Conservation (phyloP, 1,140 invertebrate species). For the Tetraneura akinire region DNA sequence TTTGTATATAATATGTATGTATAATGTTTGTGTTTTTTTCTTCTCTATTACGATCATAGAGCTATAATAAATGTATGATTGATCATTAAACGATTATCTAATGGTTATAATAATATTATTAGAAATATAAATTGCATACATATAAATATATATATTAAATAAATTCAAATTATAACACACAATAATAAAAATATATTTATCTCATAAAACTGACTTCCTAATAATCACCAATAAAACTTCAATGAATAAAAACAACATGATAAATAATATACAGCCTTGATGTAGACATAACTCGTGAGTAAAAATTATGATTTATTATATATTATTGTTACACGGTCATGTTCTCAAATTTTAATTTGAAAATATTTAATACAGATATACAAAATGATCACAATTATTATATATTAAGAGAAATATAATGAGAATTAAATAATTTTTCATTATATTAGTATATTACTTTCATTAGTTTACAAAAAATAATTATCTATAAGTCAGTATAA, state of each 20-base stretch:
- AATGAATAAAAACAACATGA: neutral
- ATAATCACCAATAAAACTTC: neutral
- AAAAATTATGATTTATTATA: conserved; percentile 4
- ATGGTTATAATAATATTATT: no score
- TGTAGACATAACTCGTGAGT: neutral
- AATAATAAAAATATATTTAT: neutral
- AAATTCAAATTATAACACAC: neutral
- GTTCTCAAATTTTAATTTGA: neutral
- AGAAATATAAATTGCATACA: no score
- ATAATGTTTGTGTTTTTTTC: no score
- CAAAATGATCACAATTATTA: neutral
- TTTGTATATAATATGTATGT: no score
- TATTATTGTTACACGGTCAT: no score
- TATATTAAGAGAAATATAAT: neutral
- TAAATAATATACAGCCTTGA: neutral
- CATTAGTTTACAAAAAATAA: no score
- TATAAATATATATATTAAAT: neutral
- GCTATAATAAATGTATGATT: no score
- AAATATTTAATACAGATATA: neutral
- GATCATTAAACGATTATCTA: no score
- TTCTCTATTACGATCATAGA: no score
- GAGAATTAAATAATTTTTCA: no score
- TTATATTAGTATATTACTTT: no score
- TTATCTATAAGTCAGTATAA: no score
- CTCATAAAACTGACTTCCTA: neutral